Conservation (phyloP, 2,113 vertebrate species). For the Athene cunicularia region DNA sequence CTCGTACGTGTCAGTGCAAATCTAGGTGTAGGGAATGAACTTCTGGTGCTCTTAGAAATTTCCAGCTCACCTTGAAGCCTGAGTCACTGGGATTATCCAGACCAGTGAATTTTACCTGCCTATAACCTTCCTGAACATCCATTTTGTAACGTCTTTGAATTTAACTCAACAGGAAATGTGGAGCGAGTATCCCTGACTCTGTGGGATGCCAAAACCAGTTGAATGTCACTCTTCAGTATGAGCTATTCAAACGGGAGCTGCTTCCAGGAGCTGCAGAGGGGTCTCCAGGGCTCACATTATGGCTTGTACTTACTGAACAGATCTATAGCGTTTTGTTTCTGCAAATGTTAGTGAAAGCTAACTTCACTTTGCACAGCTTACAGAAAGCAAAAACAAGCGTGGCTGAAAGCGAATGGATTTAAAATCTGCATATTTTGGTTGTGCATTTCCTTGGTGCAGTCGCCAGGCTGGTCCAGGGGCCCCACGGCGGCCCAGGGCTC, state of each 20-base stretch:
- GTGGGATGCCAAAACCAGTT: neutral
- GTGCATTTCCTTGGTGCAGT: rapidly evolving
- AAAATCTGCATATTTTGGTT: rapidly evolving
- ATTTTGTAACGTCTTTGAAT: rapidly evolving
- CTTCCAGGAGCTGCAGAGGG: neutral
- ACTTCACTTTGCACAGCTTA: neutral
- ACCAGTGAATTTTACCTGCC: neutral
- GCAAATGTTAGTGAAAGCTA: rapidly evolving
- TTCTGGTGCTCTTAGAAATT: neutral
- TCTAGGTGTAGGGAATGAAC: rapidly evolving
- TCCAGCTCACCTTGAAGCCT: neutral
- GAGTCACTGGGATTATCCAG: neutral
- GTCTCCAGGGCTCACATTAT: rapidly evolving
- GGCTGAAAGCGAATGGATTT: rapidly evolving
- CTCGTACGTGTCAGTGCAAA: rapidly evolving
- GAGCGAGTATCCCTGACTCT: rapidly evolving
- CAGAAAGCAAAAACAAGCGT: rapidly evolving
- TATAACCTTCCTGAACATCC: neutral
- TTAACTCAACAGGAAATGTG: rapidly evolving
- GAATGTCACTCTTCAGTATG: neutral
- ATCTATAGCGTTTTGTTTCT: rapidly evolving
- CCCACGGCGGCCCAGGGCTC: neutral
- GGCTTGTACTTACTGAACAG: rapidly evolving
- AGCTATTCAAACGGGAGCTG: neutral
- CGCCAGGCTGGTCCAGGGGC: neutral